These are phyloP conservation scores for Rostratula benghalensis DNA, from an alignment of 2,113 vertebrate species.

Conservation along the genomic window DNA sequence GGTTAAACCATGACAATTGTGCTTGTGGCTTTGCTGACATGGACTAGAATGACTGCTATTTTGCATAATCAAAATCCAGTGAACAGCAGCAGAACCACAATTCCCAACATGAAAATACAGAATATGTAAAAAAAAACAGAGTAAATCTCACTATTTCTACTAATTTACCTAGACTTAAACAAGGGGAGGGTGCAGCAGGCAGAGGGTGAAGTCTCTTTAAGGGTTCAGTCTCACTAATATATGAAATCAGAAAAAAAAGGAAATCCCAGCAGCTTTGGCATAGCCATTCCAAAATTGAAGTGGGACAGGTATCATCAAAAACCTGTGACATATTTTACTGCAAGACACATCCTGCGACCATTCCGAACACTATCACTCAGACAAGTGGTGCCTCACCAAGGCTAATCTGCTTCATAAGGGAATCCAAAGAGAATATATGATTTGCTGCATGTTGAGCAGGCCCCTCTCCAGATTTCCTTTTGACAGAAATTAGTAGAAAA, in stretches of 20 bases:
- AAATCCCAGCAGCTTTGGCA: not conserved
- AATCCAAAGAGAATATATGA: not conserved
- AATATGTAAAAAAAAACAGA: not conserved
- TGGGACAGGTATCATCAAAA: not conserved
- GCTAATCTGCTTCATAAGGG: not conserved
- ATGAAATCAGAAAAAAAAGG: not conserved
- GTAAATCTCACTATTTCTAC: not conserved
- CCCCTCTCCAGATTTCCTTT: not conserved
- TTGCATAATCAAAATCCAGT: not conserved
- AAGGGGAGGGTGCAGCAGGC: not conserved
- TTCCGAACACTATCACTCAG: not conserved
- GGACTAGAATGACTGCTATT: not conserved
- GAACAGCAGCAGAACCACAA: not conserved
- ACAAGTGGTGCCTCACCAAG: not conserved
- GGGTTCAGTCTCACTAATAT: not conserved
- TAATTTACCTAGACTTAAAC: not conserved
- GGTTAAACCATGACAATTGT: not conserved
- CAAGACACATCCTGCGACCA: not conserved
- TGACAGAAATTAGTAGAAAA: not conserved
- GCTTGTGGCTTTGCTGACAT: not conserved
- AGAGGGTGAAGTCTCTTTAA: not conserved
- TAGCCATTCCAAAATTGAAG: not conserved
- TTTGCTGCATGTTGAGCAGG: not conserved
- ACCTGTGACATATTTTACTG: rapidly evolving
- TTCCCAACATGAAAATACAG: not conserved